Evolutionary conservation across 1,140 invertebrate species (phyloP), one percentile per base, ranked within the genome.

Genomic region (Alviniconcha marisindica): DNA sequence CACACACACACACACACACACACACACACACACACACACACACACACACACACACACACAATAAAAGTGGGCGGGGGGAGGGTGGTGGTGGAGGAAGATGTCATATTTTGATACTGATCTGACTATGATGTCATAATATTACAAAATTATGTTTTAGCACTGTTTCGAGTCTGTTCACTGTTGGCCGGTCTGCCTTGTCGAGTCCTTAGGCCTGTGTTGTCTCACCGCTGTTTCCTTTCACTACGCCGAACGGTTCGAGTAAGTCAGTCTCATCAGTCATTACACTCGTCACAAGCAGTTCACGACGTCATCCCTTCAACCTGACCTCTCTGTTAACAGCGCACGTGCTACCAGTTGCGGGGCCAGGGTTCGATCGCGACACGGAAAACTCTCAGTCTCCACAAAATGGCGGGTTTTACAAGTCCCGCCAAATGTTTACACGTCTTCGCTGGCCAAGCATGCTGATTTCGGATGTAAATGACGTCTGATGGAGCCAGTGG

Each of bases 401-500:
- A 4, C 60, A 40, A 76, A 76, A 76, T 44, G 38, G 73, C 40
- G 31, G 73, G 38, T 4, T 44, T 42, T 76, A 28, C 73, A 42
- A 42, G 36, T 44, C 73, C 40, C 28, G 31, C 14, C 36, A 24
- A 44, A 33, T 76, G 73, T 76, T 76, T 40, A 76, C 73, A 21
- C 42, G 73, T 76, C 73, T 44, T 18, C 38, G 42, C 38, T 76
- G 40, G 73, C 73, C 73, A 76, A 42, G 73, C 73, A 44, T 40
- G 73, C 73, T 76, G 42, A 42, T 76, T 76, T 76, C 38, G 38
- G 73, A 76, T 76, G 73, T 76, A 76, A 76, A 76, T 76, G 73
- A 38, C 28, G 73, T 76, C 73, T 76, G 73, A 76, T 76, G 18
- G 28, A 31, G 60, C 60, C 60, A 31, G 60, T 5, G 4, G 7